Percentiles rank a stretch among this genome's conserved stretches.
Evolutionary conservation across 1,140 invertebrate species (phyloP).

Genomic region (Eumeta japonica): DNA sequence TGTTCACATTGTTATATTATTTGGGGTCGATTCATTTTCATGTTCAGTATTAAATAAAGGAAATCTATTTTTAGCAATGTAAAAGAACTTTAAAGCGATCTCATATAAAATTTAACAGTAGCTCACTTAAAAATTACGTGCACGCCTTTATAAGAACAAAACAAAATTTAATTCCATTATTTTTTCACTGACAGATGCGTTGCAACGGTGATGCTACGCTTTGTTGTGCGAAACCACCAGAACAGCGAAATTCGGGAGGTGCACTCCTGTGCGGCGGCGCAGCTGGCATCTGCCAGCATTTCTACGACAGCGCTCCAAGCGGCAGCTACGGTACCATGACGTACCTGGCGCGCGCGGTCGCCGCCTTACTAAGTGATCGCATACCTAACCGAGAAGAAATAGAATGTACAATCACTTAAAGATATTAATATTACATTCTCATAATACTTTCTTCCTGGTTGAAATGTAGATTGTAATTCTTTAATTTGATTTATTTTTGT

Average conservation of each 20-base stretch:
- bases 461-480: not conserved
- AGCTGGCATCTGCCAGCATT: constrained; percentile 92
- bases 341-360: constrained; percentile 88
- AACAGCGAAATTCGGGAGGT: constrained; percentile 61
- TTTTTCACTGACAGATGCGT: constrained; percentile 63
- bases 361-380: constrained; percentile 67
- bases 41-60: too few relatives aligned
- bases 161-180: not conserved
- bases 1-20: too few relatives aligned
- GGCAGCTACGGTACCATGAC: constrained; percentile 97
- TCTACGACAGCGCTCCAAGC: constrained; percentile 97
- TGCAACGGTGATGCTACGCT: constrained; percentile 86
- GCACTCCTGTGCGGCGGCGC: constrained; percentile 84
- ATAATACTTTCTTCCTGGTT: too few relatives aligned
- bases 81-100: too few relatives aligned
- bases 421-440: not conserved
- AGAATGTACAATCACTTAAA: constrained; percentile 75
- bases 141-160: too few relatives aligned
- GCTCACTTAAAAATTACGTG: too few relatives aligned
- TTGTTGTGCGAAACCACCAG: constrained; percentile 79
- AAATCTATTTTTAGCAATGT: too few relatives aligned
- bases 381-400: constrained; percentile 74
- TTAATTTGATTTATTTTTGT: too few relatives aligned
- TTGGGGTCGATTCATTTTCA: too few relatives aligned
- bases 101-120: too few relatives aligned